A percentile compares a stretch with the other conserved stretches of the same genome.
These are phyloP conservation scores for Clunio marinus DNA, from an alignment of 2,888 invertebrate genomes.

Conservation along the genomic window DNA sequence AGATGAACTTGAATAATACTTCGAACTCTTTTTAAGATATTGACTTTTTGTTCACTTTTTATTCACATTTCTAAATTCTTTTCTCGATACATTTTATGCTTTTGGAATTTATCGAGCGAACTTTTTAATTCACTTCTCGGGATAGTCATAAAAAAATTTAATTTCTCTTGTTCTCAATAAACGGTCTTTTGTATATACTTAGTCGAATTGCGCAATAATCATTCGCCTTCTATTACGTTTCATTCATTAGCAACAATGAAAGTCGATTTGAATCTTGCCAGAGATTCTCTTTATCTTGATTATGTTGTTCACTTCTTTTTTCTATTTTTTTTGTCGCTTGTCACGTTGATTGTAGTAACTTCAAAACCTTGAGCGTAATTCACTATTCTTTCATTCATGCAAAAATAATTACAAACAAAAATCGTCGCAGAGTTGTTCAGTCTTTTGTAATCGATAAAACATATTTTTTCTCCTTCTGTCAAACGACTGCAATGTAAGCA, in stretches of 20 bases:
- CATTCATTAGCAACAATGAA: conserved; percentile 29
- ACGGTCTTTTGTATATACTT: no score
- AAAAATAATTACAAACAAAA: no score
- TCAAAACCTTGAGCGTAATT: conserved; percentile 1
- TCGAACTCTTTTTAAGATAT: not conserved
- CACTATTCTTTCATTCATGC: not conserved
- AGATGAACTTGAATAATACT: not conserved
- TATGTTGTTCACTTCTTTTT: not conserved
- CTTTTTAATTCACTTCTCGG: no score
- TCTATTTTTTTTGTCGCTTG: not conserved
- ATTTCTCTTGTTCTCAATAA: no score
- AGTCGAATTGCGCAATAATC: conserved; percentile 32
- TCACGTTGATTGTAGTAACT: not conserved
- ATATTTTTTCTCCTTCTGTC: not conserved
- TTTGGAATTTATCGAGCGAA: not conserved
- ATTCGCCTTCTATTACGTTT: conserved; percentile 14
- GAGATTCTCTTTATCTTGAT: conserved; percentile 9
- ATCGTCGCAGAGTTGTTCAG: not conserved
- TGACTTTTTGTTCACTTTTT: not conserved
- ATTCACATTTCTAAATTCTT: not conserved
- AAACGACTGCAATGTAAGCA: conserved; percentile 1
- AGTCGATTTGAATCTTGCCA: conserved; percentile 11
- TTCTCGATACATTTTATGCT: not conserved
- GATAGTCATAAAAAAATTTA: no score
- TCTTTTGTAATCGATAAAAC: conserved; percentile 15